Base-by-base conservation (phyloP, 2,797 vertebrate genomes). In the Scleropages formosus region DNA sequence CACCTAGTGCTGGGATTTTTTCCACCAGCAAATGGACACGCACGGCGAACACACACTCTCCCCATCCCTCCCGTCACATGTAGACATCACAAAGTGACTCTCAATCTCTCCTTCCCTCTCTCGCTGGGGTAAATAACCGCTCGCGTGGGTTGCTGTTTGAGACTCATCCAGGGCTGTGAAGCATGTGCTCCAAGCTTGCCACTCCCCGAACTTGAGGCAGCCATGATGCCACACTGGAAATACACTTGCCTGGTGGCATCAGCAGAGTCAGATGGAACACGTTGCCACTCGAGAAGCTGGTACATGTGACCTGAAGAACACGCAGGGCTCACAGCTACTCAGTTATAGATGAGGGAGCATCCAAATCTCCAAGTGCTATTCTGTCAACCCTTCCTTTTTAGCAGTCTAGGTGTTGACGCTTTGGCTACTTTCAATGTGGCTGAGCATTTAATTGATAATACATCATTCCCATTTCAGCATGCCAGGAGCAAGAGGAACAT, bases 1-100 rank as follows among this genome's bases (percentile, higher is more conserved):
- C 61, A 89, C 85, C 67, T 62, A 49, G 78, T 87, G 85, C 89
- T 89, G 86, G 82, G 88, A 87, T 90, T 89, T 83, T 86, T 82
- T 89, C n/a, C 86, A 86, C 47, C 44, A 67, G n/a, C 66, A 6
- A 66, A 66, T 39, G n/a, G 31, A 39, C 31, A 67, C 86, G n/a
- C n/a, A n/a, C n/a, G n/a, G n/a, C n/a, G n/a, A n/a, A 85, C 81
- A 86, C 79, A 82, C 84, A 27, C 78, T 83, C 79, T 88, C n/a
- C n/a, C n/a, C n/a, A n/a, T n/a, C n/a, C n/a, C n/a, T n/a, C n/a
- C 31, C 2, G 31, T 6, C 31, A 2, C 2, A 39, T 39, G 31
- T 31, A 2, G 2, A 6, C 31, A n/a, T n/a, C n/a, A 39, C 31
- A 39, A 31, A 39, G 31, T 39, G 39, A 39, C 31, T n/a, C n/a